A percentile compares a stretch with the other conserved stretches of the same genome.
Evolutionary conservation across 92 coral and sea anemone genomes (phyloP).

Genomic region (Zoanthus sociatus): DNA sequence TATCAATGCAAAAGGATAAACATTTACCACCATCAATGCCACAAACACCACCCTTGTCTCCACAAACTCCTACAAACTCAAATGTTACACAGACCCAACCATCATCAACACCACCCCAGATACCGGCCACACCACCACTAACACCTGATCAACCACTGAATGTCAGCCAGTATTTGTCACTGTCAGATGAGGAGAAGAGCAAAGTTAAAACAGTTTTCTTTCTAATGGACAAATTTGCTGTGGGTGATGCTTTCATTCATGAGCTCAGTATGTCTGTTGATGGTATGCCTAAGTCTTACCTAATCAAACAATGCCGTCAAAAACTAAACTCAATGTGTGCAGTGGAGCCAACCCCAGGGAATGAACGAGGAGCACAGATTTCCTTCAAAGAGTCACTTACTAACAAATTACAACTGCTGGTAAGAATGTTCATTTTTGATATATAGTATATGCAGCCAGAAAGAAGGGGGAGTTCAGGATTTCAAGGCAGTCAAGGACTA

Average conservation of each 20-base stretch:
- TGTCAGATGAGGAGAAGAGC: neutral
- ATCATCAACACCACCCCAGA: neutral
- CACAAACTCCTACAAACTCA: neutral
- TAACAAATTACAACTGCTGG: slow-evolving; percentile 53
- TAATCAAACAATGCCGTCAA: neutral
- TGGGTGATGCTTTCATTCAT: neutral
- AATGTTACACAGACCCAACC: neutral
- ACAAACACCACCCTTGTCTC: neutral
- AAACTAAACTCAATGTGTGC: neutral
- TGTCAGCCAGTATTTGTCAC: neutral
- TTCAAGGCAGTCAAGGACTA: neutral
- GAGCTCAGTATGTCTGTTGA: neutral
- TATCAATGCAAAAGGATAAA: neutral
- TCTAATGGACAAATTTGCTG: neutral
- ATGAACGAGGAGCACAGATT: slow-evolving; percentile 64
- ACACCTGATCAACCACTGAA: neutral
- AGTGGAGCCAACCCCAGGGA: neutral
- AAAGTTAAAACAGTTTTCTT: neutral
- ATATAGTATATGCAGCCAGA: neutral
- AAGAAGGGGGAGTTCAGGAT: neutral
- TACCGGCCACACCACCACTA: neutral
- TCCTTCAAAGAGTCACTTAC: slow-evolving; percentile 63
- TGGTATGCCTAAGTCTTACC: neutral
- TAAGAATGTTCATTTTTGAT: slow-evolving; percentile 22
- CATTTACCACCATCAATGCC: neutral